Base-by-base conservation (phyloP, 1,140 invertebrate species). In the Lerema accius region DNA sequence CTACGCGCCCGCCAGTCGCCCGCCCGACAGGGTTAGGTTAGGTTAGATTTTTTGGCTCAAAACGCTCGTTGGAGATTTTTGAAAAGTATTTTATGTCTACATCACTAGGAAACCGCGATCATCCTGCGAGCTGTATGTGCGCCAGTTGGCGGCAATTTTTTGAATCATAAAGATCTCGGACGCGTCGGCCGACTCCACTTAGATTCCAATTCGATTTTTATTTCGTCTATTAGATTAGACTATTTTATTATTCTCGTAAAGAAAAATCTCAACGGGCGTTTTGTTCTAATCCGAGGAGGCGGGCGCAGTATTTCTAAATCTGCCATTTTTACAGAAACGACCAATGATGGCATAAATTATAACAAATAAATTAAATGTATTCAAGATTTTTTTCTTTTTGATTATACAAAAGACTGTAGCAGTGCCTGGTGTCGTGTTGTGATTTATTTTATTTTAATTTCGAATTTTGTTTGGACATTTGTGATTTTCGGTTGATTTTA, bases 11-110 rank as follows among this genome's bases (percentile, higher is more conserved):
- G 88, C 78, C 88, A 89, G 86, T 89, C 88, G 88, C 81, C 86
- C 86, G 88, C 81, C 78, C 86, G 84, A 78, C 84, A 80, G 86
- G 86, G 86, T 90, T 90, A 90, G 88, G 86, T 89, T 89, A 90
- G 88, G 88, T 90, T 90, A 90, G 88, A 90, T 89, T 88, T 89
- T 89, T 90, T 89, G 86, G 87, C 84, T 86, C 84, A 87, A 85
- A 90, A 84, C 84, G 87, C 78, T 89, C 81, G 80, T 78, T 87
- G 84, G 74, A 66, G 64, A 86, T 80, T 87, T 88, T 89, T 83
- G 73, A 86, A 86, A 87, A 87, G 69, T 78, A 82, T 79, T 79
- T 81, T 73, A 69, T 77, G 67, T 80, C 72, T 80, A 80, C 73
- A 80, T 72, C 74, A 76, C 76, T 83, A 82, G 83, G 76, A 78